A percentile compares a stretch with the other conserved stretches of the same genome.
These are phyloP conservation scores for Papilio polytes DNA, from an alignment of 1,140 invertebrate genomes.

Conservation along the genomic window DNA sequence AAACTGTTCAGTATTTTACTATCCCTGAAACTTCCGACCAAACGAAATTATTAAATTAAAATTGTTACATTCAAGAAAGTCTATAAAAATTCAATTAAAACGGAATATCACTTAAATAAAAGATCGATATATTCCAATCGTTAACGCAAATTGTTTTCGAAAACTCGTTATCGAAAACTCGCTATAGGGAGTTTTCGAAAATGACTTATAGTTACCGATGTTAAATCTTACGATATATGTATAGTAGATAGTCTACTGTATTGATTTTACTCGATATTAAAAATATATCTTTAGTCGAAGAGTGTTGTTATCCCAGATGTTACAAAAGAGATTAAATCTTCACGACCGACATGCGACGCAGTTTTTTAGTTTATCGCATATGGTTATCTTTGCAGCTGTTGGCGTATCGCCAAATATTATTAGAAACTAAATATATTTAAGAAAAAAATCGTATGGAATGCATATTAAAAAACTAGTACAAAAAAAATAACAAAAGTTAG, in stretches of 20 bases:
- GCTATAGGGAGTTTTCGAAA: too few species aligned
- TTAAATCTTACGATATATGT: not conserved
- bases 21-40: too few species aligned
- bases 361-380: conserved; percentile 19
- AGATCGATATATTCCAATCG: too few species aligned
- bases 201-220: too few species aligned
- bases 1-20: not conserved
- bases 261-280: not conserved
- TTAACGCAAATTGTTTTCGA: too few species aligned
- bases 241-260: not conserved
- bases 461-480: too few species aligned
- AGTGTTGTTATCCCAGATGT: not conserved
- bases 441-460: too few species aligned
- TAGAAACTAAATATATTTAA: not conserved
- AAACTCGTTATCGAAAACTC: too few species aligned
- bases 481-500: too few species aligned
- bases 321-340: conserved; percentile 24
- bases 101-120: too few species aligned
- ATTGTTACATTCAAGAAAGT: too few species aligned
- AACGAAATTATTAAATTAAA: not conserved
- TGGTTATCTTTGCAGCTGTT: conserved; percentile 5
- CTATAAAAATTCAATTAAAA: too few species aligned
- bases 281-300: not conserved
- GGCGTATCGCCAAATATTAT: conserved; percentile 9
- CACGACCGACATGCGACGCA: not conserved